Percentiles rank a stretch among this genome's conserved stretches.
Conservation (phyloP, 2,113 vertebrate genomes). For the Malaclemys terrapin region DNA sequence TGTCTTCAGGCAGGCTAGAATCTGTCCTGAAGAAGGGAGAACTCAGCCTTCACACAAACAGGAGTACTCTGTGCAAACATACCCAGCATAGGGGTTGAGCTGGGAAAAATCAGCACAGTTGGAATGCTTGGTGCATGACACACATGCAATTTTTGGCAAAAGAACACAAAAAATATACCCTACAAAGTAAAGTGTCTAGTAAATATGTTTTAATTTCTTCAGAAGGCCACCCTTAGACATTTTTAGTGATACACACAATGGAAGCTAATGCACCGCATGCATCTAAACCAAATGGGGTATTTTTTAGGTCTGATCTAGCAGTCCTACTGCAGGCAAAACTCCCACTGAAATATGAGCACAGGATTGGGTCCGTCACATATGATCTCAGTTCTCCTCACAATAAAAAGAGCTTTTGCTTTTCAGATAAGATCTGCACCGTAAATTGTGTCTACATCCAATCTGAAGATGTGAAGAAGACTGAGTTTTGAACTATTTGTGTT, state of each 20-base stretch:
- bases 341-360: slow-evolving; percentile 40
- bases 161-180: not conserved
- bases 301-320: slow-evolving; percentile 27
- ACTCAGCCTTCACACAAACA: not conserved
- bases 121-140: slow-evolving; percentile 34
- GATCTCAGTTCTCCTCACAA: slow-evolving; percentile 39
- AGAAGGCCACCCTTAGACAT: slow-evolving; percentile 1
- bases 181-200: slow-evolving; percentile 2
- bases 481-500: slow-evolving; percentile 4
- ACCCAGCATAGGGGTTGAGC: slow-evolving; percentile 18
- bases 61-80: not conserved
- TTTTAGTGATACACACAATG: slow-evolving; percentile 32
- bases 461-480: not conserved
- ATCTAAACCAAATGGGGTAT: not conserved
- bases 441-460: slow-evolving; percentile 42
- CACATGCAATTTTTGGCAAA: slow-evolving; percentile 51
- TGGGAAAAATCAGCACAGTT: not conserved
- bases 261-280: not conserved
- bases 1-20: not conserved
- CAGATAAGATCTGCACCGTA: slow-evolving; percentile 49
- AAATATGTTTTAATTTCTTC: slow-evolving; percentile 26
- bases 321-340: slow-evolving; percentile 38
- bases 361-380: slow-evolving; percentile 9
- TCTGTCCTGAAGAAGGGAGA: not conserved
- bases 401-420: slow-evolving; percentile 61